These are phyloP conservation scores for Anthopleura xanthogrammica DNA, from an alignment of 92 coral and sea anemone species.

Conservation along the genomic window DNA sequence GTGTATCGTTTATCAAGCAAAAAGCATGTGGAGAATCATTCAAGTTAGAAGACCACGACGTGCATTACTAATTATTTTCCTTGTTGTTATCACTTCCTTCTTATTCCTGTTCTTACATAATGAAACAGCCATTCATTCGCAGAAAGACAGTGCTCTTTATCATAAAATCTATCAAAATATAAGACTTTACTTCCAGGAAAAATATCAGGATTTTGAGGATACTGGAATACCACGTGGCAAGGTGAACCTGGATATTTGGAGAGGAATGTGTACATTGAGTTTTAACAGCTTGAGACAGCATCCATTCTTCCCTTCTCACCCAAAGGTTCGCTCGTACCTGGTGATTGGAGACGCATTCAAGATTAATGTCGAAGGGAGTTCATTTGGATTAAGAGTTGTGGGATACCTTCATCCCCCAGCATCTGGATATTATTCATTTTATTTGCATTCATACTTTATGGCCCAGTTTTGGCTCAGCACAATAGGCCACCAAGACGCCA, in stretches of 20 bases:
- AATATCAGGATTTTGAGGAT: background rate
- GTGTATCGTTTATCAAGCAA: too few relatives aligned
- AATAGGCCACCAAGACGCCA: constrained; percentile 32
- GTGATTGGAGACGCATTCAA: constrained; percentile 2
- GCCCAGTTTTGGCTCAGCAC: constrained; percentile 77
- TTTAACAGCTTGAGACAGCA: constrained; percentile 71
- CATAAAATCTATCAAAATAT: too few relatives aligned
- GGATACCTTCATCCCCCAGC: constrained; percentile 68
- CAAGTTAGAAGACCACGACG: background rate
- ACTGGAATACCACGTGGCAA: background rate
- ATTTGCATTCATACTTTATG: constrained; percentile 49
- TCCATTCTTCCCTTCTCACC: constrained; percentile 72
- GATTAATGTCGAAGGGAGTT: constrained; percentile 43
- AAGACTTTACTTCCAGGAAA: too few relatives aligned
- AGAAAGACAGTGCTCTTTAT: background rate
- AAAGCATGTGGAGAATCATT: background rate
- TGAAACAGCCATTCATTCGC: background rate
- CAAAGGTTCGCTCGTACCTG: constrained; percentile 43
- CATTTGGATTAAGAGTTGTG: constrained; percentile 69
- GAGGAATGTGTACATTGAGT: constrained; percentile 60
- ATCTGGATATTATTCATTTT: constrained; percentile 57
- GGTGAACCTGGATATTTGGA: constrained; percentile 66
- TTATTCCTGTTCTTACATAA: background rate
- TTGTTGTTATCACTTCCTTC: background rate
- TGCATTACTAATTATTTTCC: too few relatives aligned